Evolutionary conservation across 1,140 invertebrate genomes (phyloP).

Genomic region (Frieseomelitta varia): DNA sequence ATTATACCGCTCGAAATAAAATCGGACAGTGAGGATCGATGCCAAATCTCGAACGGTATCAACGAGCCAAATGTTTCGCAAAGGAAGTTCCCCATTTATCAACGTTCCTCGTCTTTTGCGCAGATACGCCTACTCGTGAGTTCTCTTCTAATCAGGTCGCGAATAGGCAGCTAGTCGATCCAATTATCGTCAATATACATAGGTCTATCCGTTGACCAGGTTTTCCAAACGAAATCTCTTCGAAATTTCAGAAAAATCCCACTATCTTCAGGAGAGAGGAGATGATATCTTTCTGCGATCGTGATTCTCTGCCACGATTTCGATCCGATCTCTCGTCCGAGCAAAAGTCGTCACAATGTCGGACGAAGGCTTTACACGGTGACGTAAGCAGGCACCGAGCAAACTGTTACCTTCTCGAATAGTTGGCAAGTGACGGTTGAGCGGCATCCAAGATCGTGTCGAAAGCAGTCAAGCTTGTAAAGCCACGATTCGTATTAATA

Average conservation of each 20-base stretch:
- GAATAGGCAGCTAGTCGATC: not conserved
- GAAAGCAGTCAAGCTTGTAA: conserved; percentile 42
- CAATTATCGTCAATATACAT: conserved; percentile 68
- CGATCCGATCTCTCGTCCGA: conserved; percentile 1
- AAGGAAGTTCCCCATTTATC: conserved; percentile 66
- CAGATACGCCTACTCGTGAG: conserved; percentile 72
- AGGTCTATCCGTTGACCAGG: conserved; percentile 3
- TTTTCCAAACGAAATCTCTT: not conserved
- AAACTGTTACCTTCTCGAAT: conserved; percentile 41
- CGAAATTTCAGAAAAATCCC: not conserved
- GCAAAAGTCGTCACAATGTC: conserved; percentile 5
- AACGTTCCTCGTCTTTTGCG: conserved; percentile 58
- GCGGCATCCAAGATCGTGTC: conserved; percentile 49
- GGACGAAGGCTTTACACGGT: not conserved
- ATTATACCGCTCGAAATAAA: conserved; percentile 6
- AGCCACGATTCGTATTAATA: conserved; percentile 50
- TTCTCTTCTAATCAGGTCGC: conserved; percentile 71
- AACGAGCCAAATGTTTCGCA: conserved; percentile 33
- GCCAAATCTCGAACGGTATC: not conserved
- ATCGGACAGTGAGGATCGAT: not conserved
- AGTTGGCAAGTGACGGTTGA: conserved; percentile 52
- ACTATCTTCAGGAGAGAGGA: too few relatives aligned
- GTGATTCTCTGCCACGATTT: not conserved
- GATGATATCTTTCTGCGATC: not conserved
- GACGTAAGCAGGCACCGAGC: conserved; percentile 37